These are phyloP conservation scores for Pseudomyrmex cubaensis DNA, from an alignment of 1,140 invertebrate species.

Conservation along the genomic window DNA sequence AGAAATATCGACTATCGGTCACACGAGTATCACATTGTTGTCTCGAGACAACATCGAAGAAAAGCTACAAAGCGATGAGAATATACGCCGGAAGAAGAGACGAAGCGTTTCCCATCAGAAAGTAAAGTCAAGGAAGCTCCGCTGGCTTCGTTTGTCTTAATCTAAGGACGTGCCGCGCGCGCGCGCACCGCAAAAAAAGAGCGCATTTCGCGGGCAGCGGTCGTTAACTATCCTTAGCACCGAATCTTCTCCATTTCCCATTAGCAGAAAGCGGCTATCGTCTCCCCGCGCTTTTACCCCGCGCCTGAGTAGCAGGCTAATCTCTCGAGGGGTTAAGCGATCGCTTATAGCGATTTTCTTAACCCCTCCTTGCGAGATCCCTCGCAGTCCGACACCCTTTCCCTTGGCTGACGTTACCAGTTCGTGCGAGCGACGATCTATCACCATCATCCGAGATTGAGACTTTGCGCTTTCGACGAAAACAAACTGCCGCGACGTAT, in stretches of 20 bases:
- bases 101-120: background rate
- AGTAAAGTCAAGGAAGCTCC: background rate
- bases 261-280: slow-evolving; percentile 19
- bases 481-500: slow-evolving; percentile 63
- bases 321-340: slow-evolving; percentile 60
- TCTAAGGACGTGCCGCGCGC: slow-evolving; percentile 14
- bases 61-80: background rate
- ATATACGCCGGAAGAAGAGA: background rate
- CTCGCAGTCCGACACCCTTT: slow-evolving; percentile 42
- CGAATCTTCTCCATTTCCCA: slow-evolving; percentile 55
- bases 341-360: slow-evolving; percentile 60
- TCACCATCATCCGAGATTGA: slow-evolving; percentile 76
- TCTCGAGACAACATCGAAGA: background rate
- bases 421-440: slow-evolving; percentile 63
- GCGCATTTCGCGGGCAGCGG: slow-evolving; percentile 31
- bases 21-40: background rate
- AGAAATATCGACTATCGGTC: background rate
- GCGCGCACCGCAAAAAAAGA: slow-evolving; percentile 13
- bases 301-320: slow-evolving; percentile 32
- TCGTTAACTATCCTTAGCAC: slow-evolving; percentile 58
- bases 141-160: slow-evolving; percentile 48
- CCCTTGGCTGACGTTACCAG: slow-evolving; percentile 24
- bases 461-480: slow-evolving; percentile 71
- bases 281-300: background rate
- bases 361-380: slow-evolving; percentile 52